Base-by-base conservation (phyloP, 2,888 invertebrate species). In the Sceliomorpha sp. region DNA sequence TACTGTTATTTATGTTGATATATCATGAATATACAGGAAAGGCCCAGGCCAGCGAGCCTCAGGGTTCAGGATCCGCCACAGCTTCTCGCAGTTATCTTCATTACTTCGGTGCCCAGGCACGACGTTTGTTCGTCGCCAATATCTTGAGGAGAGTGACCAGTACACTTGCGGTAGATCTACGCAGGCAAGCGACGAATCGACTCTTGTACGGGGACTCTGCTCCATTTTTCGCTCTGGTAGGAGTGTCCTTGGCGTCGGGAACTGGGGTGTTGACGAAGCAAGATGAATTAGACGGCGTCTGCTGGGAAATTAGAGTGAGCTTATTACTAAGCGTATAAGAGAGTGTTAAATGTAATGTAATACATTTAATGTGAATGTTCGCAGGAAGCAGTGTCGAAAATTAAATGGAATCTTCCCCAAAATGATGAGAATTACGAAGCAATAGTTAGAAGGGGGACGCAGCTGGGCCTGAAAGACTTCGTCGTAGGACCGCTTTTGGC, bases 271-370 rank as follows among this genome's bases (percentile, higher is more conserved):
- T 95, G 15, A 94, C 94, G 0, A 93, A 93, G 81, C 93, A 94
- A 78, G 94, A 94, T 83, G 94, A 95, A 88, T 84, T 94, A 20
- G 94, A 95, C 88, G 93, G 93, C 32, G 91, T 95, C 29, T 95
- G 94, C 79, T 92, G 92, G 91, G 94, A 94, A 89, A 94, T 95
- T 68, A 89, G 94, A 67, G 94, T 92, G n/a, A n/a, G n/a, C n/a
- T n/a, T n/a, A n/a, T n/a, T n/a, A 12, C 15, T 12, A 50, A 31
- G n/a, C n/a, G n/a, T n/a, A n/a, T n/a, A n/a, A n/a, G n/a, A n/a
- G n/a, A n/a, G n/a, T n/a, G n/a, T n/a, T n/a, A n/a, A n/a, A n/a
- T n/a, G n/a, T n/a, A n/a, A n/a, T n/a, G 12, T 26, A 29, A 12
- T 8, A 37, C 40, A 58, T 70, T 36, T 3, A 13, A 20, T 20